Evolutionary conservation across 2,113 vertebrate genomes (phyloP).

Genomic region (Vidua chalybeata): DNA sequence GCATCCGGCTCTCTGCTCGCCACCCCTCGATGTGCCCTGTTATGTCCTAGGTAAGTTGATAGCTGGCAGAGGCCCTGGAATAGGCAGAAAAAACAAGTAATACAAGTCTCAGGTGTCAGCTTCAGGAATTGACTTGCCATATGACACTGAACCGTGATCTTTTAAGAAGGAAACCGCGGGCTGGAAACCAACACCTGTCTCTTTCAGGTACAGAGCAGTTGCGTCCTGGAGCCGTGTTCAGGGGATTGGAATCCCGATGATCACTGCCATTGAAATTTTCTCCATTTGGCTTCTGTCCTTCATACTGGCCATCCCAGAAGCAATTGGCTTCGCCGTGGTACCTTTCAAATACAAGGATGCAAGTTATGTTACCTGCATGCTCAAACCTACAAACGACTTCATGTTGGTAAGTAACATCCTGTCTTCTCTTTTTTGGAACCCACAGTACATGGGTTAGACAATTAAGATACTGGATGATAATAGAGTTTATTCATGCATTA

Average conservation of each 20-base stretch:
- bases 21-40: not conserved
- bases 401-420: constrained; percentile 76
- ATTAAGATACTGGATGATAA: not conserved
- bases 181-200: not conserved
- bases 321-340: constrained; percentile 85
- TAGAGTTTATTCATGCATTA: not conserved
- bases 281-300: constrained; percentile 93
- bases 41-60: not conserved
- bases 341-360: constrained; percentile 77
- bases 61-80: not conserved
- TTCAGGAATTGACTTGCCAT: not conserved
- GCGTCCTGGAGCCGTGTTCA: constrained; percentile 98
- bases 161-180: not conserved
- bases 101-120: not conserved
- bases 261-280: constrained; percentile 91
- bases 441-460: not conserved
- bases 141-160: not conserved
- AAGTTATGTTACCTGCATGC: constrained; percentile 84
- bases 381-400: constrained; percentile 75
- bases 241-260: constrained; percentile 90
- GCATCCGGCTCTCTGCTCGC: not conserved
- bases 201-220: constrained; percentile 91
- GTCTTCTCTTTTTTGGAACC: not conserved
- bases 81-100: not conserved
- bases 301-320: constrained; percentile 91